A percentile compares a stretch with the other conserved stretches of the same genome.
phyloP scores from a whole-genome alignment of 2,113 vertebrate genomes.

The Jacana jacana region DNA sequence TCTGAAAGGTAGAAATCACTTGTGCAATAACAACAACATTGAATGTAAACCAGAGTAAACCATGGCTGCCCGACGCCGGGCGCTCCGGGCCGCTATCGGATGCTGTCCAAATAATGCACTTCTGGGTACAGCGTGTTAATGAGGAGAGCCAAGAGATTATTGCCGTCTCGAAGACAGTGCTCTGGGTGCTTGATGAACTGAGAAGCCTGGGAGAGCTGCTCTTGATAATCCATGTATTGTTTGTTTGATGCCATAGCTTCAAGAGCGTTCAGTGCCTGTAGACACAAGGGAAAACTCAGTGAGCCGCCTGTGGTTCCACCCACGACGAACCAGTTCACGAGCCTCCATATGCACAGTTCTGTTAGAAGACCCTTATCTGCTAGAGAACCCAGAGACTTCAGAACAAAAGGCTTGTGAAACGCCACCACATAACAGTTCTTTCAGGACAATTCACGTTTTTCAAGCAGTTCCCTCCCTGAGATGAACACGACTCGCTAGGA shows the following conservation, averaged over 20 bases:
- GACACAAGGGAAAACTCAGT: neutral
- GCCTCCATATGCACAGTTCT: neutral
- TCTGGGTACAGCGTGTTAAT: constrained; percentile 89
- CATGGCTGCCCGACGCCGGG: neutral
- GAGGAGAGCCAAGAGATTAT: constrained; percentile 86
- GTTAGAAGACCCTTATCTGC: neutral
- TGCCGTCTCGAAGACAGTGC: constrained; percentile 88
- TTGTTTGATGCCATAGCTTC: constrained; percentile 87
- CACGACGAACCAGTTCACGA: neutral
- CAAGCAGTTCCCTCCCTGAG: neutral
- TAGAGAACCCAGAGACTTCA: neutral
- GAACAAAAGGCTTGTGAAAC: neutral
- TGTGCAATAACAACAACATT: constrained; percentile 38
- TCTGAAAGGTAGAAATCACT: neutral
- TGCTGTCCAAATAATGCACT: constrained; percentile 90
- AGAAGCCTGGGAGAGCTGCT: constrained; percentile 82
- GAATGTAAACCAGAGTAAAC: constrained; percentile 50
- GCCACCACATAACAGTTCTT: neutral
- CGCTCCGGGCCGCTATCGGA: constrained; percentile 72
- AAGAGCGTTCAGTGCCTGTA: constrained; percentile 80
- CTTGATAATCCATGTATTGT: constrained; percentile 88
- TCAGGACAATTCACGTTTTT: neutral
- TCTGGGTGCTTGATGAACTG: constrained; percentile 89
- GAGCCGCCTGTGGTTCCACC: neutral
- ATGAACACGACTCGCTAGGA: neutral